Evolutionary conservation across 2,113 vertebrate species (phyloP), one percentile per base, ranked within the genome.

Genomic region (Bufo bufo): DNA sequence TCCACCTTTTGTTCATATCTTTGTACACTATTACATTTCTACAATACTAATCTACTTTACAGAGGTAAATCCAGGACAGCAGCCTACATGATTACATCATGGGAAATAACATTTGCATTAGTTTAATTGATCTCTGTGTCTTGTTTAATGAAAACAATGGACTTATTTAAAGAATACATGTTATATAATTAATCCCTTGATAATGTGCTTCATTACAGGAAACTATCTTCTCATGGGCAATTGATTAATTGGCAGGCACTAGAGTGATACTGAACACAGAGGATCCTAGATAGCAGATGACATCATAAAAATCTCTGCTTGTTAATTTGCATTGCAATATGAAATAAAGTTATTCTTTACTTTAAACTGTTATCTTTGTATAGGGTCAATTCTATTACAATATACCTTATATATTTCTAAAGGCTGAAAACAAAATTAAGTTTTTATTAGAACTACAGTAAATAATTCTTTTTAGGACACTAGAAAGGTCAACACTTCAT

Each of bases 1-100:
- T 52, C 52, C 3, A 52, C 9, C 52, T 52, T 6, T 1, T 9
- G 9, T 52, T 12, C 13, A 47, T 17, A 77, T 20, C 45, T 16
- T 50, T 47, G 13, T 20, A 47, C 1, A 7, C 3, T 50, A 20
- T 52, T 52, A 50, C 47, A 77, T 50, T 52, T 20, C 43, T 4
- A 4, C 23, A 61, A 20, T 49, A 49, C 59, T 59, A 19, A 10
- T 63, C 8, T 49, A 65, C 23, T 82, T 8, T 49, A 58, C 58
- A 33, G 23, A 65, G 80, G 80, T 82, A 47, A 82, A 43, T 63
- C 23, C 9, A 82, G 80, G 59, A 47, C 80, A 82, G 56, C 23
- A 49, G 80, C 45, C 33, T 63, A 47, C 14, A 19, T 49, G 54
- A 65, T 82, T 47, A 3, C 19, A 59, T 43, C 58, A 63, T 63